These are phyloP conservation scores for Melanotaenia parkinsoni DNA, from an alignment of 2,797 vertebrate genomes.

Conservation along the genomic window DNA sequence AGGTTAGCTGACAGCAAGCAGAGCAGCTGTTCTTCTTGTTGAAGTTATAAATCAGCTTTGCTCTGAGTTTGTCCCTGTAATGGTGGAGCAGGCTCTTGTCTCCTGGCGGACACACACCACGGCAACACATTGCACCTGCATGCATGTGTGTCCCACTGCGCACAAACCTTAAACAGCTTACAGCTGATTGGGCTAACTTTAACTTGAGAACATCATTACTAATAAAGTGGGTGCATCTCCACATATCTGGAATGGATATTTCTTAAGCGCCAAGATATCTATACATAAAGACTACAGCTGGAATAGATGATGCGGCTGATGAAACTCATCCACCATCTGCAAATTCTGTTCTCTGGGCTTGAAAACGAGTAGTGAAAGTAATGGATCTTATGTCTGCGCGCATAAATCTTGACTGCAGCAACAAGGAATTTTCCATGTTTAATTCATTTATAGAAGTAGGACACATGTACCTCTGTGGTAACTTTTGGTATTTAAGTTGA, in stretches of 20 bases:
- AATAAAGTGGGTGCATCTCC: neutral
- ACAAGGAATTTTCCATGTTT: constrained; percentile 29
- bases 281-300: neutral
- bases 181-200: neutral
- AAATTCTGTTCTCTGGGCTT: constrained; percentile 47
- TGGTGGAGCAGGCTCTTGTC: constrained; percentile 28
- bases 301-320: constrained; percentile 17
- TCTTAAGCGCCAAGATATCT: neutral
- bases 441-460: constrained; percentile 29
- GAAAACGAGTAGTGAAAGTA: constrained; percentile 39
- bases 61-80: constrained; percentile 43
- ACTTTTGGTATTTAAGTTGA: constrained; percentile 8
- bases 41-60: constrained; percentile 78
- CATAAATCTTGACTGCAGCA: constrained; percentile 43
- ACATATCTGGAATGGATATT: neutral
- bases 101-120: constrained; percentile 41
- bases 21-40: constrained; percentile 79
- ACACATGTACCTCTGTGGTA: constrained; percentile 7
- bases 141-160: constrained; percentile 10
- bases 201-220: neutral
- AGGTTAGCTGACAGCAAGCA: constrained; percentile 71
- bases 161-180: neutral
- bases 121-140: constrained; percentile 42
- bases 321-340: constrained; percentile 43
- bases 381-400: constrained; percentile 37